phyloP scores from a whole-genome alignment of 2,797 vertebrate genomes.

The Sebastes vulpes region DNA sequence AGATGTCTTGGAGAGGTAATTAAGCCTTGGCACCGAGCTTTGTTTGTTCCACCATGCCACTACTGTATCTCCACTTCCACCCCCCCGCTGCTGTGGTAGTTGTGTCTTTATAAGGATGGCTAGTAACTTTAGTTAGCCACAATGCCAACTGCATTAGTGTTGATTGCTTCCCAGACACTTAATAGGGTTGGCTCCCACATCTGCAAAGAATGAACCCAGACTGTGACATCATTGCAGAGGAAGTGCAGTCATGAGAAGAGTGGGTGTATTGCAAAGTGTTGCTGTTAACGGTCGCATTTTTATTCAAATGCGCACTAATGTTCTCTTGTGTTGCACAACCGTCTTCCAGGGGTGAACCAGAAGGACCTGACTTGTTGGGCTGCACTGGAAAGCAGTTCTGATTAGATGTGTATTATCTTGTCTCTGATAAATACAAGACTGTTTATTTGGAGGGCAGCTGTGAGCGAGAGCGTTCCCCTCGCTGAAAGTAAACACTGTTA shows the following conservation, averaged over 20 bases:
- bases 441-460: constrained; percentile 81
- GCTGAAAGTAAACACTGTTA: constrained; percentile 75
- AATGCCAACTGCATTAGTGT: constrained; percentile 57
- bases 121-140: constrained; percentile 52
- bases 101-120: constrained; percentile 73
- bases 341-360: constrained; percentile 28
- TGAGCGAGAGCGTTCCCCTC: constrained; percentile 51
- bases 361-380: constrained; percentile 30
- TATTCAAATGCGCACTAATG: constrained; percentile 12
- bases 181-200: constrained; percentile 69
- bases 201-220: constrained; percentile 75
- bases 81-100: constrained; percentile 32
- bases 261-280: constrained; percentile 62
- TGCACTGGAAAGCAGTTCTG: constrained; percentile 45
- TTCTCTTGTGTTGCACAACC: constrained; percentile 54
- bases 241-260: constrained; percentile 61
- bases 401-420: constrained; percentile 71
- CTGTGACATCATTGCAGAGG: constrained; percentile 79
- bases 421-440: constrained; percentile 63
- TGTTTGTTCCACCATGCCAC: constrained; percentile 60
- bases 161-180: constrained; percentile 78
- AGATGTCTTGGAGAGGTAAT: constrained; percentile 59
- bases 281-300: constrained; percentile 28
- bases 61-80: constrained; percentile 29
- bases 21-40: constrained; percentile 36